Percentiles rank a stretch among this genome's conserved stretches.
phyloP scores from a whole-genome alignment of 1,140 invertebrate genomes.

The Nasonia longicornis region DNA sequence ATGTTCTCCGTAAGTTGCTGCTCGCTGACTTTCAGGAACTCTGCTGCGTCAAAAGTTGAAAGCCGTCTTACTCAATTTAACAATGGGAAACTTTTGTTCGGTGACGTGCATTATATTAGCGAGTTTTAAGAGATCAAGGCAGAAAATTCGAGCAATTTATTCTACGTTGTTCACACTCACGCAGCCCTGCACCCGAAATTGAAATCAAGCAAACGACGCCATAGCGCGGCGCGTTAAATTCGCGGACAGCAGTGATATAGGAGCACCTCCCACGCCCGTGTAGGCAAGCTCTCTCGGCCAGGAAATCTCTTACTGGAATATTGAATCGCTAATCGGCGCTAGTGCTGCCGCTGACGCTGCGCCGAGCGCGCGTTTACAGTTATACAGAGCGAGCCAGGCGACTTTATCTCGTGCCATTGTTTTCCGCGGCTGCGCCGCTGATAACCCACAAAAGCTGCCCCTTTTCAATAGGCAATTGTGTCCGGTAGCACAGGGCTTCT shows the following conservation, averaged over 20 bases:
- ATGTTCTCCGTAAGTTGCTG: not conserved
- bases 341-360: not conserved
- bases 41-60: not conserved
- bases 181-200: no score
- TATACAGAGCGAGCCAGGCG: not conserved
- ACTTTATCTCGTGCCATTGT: conserved; percentile 45
- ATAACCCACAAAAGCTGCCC: conserved; percentile 41
- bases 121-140: no score
- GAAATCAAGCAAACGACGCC: no score
- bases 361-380: conserved; percentile 10
- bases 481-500: not conserved
- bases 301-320: not conserved
- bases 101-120: no score
- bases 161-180: no score
- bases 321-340: conserved; percentile 6
- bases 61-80: no score
- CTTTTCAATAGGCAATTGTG: conserved; percentile 40
- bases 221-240: not conserved
- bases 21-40: not conserved
- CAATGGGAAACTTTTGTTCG: no score
- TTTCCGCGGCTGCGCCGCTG: conserved; percentile 15
- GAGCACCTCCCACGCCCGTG: not conserved
- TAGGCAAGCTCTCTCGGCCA: not conserved
- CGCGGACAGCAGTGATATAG: not conserved
- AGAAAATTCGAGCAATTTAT: no score